Percentiles rank a stretch among this genome's conserved stretches.
Evolutionary conservation across 92 coral and sea anemone species (phyloP).

Genomic region (Palythoa heliodiscus): DNA sequence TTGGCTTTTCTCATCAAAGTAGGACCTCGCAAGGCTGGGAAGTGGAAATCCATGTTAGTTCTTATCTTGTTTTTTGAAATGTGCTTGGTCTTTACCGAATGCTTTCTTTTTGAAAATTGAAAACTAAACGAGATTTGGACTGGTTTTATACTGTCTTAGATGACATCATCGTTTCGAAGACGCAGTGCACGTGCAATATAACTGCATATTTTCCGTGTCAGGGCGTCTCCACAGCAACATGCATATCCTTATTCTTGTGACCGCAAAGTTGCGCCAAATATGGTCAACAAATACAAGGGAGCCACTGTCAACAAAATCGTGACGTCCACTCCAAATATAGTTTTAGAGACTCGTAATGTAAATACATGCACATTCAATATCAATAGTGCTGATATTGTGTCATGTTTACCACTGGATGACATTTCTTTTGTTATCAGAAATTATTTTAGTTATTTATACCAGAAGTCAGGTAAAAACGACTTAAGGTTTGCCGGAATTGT

Average conservation of each 20-base stretch:
- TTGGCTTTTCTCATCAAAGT: neutral
- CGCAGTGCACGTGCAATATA: neutral
- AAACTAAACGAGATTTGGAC: neutral
- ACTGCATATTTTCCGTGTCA: neutral
- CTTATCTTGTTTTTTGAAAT: neutral
- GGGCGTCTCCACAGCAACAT: neutral
- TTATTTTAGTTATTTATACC: neutral
- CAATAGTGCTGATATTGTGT: neutral
- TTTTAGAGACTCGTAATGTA: neutral
- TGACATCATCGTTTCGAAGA: neutral
- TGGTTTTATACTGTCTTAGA: constrained; percentile 1
- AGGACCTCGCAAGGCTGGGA: neutral
- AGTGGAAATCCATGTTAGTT: constrained; percentile 6
- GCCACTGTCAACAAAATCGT: neutral
- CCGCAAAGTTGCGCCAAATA: neutral
- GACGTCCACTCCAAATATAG: neutral
- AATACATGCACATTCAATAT: neutral
- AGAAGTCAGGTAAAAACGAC: neutral
- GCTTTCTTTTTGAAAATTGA: neutral
- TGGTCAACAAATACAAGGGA: neutral
- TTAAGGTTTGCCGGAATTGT: neutral
- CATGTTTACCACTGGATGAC: neutral
- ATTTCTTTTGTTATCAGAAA: neutral
- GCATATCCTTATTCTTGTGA: neutral
- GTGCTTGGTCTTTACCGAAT: neutral